These are phyloP conservation scores for Orthonevra nobilis DNA, from an alignment of 2,888 invertebrate species.

Conservation along the genomic window DNA sequence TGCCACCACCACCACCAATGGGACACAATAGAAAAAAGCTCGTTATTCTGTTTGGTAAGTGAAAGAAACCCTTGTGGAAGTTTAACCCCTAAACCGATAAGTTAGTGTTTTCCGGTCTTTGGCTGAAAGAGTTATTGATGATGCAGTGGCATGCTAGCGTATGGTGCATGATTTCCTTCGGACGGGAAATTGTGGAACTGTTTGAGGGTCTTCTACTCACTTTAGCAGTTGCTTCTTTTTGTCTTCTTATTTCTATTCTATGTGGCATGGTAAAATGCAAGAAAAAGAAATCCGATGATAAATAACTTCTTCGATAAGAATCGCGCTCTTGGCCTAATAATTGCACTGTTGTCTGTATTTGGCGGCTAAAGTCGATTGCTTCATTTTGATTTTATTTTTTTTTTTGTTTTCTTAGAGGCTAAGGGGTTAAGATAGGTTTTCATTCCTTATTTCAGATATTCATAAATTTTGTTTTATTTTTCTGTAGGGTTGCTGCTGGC, in stretches of 20 bases:
- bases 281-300: constrained; percentile 64
- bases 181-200: constrained; percentile 58
- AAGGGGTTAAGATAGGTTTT: constrained; percentile 55
- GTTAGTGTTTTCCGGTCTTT: constrained; percentile 57
- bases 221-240: constrained; percentile 12
- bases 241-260: constrained; percentile 41
- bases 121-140: constrained; percentile 47
- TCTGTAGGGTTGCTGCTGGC: constrained; percentile 73
- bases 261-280: constrained; percentile 33
- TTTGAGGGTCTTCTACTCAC: constrained; percentile 29
- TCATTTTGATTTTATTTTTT: constrained; percentile 20
- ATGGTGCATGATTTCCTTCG: constrained; percentile 34
- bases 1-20: constrained; percentile 48
- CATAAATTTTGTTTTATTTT: constrained; percentile 41
- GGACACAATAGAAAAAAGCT: constrained; percentile 32
- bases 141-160: constrained; percentile 2
- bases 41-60: constrained; percentile 53
- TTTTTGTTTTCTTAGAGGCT: constrained; percentile 28
- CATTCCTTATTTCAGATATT: constrained; percentile 27
- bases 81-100: constrained; percentile 13
- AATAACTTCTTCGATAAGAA: constrained; percentile 68
- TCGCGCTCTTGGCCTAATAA: constrained; percentile 68
- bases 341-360: constrained; percentile 31
- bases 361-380: constrained; percentile 17
- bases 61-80: not conserved